Conservation (phyloP, 2,888 invertebrate genomes). For the Tetranychus piercei region DNA sequence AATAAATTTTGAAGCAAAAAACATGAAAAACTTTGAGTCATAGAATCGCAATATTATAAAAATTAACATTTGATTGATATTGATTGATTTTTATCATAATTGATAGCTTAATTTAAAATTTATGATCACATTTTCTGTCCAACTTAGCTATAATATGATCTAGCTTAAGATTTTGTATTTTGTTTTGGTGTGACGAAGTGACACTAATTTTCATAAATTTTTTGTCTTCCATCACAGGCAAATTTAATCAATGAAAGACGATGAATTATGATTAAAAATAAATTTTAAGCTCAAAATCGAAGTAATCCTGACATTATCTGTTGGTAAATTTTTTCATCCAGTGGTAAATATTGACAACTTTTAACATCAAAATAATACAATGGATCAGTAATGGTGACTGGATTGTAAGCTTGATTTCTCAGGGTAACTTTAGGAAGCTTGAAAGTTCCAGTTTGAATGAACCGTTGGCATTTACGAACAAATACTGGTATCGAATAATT, state of each 20-base stretch:
- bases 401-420: constrained; percentile 62
- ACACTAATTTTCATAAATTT: too few relatives aligned
- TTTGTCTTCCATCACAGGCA: too few relatives aligned
- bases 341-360: not conserved
- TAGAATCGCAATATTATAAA: too few relatives aligned
- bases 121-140: too few relatives aligned
- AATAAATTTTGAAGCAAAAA: too few relatives aligned
- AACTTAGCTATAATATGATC: too few relatives aligned
- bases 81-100: too few relatives aligned
- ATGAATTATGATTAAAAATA: not conserved
- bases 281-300: constrained; percentile 1
- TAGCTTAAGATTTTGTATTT: too few relatives aligned
- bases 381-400: constrained; percentile 27
- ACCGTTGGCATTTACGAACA: constrained; percentile 34
- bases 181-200: too few relatives aligned
- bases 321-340: constrained; percentile 15
- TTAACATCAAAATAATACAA: constrained; percentile 24
- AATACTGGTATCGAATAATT: constrained; percentile 39
- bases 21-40: too few relatives aligned
- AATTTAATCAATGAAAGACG: not conserved
- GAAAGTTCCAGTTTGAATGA: constrained; percentile 53
- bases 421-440: constrained; percentile 77
- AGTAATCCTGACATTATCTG: not conserved
- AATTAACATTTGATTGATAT: too few relatives aligned
- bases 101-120: too few relatives aligned